A percentile compares a stretch with the other conserved stretches of the same genome.
These are phyloP conservation scores for Drosophila hydei DNA, from an alignment of 1,140 invertebrate species.

Conservation along the genomic window DNA sequence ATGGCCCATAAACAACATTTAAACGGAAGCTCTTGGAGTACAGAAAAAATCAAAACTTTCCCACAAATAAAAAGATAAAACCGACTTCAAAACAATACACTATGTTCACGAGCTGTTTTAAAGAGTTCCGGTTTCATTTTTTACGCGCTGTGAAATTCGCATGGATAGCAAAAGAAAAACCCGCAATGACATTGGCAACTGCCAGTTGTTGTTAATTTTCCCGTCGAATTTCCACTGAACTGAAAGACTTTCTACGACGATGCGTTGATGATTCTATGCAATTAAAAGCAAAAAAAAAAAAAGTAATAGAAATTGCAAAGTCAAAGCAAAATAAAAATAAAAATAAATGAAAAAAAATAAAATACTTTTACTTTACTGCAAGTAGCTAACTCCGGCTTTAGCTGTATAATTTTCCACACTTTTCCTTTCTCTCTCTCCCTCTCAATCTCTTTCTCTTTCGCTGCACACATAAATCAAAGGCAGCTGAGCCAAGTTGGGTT, in stretches of 20 bases:
- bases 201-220: conserved; percentile 41
- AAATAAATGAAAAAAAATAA: conserved; percentile 54
- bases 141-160: conserved; percentile 52
- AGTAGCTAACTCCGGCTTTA: conserved; percentile 26
- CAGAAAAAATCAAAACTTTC: conserved; percentile 38
- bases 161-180: conserved; percentile 44
- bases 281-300: conserved; percentile 19
- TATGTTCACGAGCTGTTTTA: conserved; percentile 28
- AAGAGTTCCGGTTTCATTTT: conserved; percentile 61
- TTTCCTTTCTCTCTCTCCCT: conserved; percentile 7
- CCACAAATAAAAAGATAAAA: conserved; percentile 42
- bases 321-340: conserved; percentile 21
- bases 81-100: conserved; percentile 34
- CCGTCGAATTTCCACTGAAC: conserved; percentile 63
- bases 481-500: conserved; percentile 33
- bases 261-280: conserved; percentile 28
- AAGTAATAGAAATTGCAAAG: conserved; percentile 34
- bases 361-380: conserved; percentile 67
- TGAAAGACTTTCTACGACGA: conserved; percentile 64
- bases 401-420: conserved; percentile 35
- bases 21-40: background rate
- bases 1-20: conserved; percentile 44
- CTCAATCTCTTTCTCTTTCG: background rate
- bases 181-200: conserved; percentile 64
- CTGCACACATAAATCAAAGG: conserved; percentile 18